These are phyloP conservation scores for Hydraecia micacea DNA, from an alignment of 2,888 invertebrate genomes.

Conservation along the genomic window DNA sequence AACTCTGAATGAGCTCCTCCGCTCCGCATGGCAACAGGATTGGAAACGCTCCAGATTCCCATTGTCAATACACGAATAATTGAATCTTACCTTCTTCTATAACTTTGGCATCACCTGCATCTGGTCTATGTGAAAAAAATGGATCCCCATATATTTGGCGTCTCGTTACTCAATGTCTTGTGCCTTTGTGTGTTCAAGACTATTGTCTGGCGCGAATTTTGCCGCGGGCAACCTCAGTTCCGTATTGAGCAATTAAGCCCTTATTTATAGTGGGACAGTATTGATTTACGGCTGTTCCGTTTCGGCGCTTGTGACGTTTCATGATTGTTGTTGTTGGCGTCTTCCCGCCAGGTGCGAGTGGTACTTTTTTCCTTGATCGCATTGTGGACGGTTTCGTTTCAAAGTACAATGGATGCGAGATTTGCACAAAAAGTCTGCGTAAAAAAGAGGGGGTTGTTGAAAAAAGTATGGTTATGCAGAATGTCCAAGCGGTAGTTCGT, in stretches of 20 bases:
- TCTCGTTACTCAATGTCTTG: constrained; percentile 88
- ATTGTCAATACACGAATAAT: constrained; percentile 86
- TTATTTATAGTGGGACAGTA: constrained; percentile 82
- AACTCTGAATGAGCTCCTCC: constrained; percentile 64
- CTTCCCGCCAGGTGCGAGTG: constrained; percentile 86
- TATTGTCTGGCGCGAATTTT: constrained; percentile 78
- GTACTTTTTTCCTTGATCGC: constrained; percentile 77
- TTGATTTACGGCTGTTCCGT: constrained; percentile 79
- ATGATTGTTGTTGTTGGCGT: constrained; percentile 66
- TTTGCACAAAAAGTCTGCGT: constrained; percentile 88
- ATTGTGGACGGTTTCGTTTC: constrained; percentile 83
- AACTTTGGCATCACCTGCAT: constrained; percentile 86
- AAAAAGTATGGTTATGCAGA: constrained; percentile 73
- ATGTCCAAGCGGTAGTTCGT: constrained; percentile 73
- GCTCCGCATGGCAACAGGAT: constrained; percentile 78
- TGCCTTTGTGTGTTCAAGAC: constrained; percentile 77
- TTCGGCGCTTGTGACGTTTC: constrained; percentile 77
- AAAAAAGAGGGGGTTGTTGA: constrained; percentile 77
- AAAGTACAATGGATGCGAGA: constrained; percentile 85
- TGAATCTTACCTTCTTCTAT: constrained; percentile 85
- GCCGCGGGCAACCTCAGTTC: constrained; percentile 73
- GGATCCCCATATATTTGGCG: constrained; percentile 84
- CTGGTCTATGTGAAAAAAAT: constrained; percentile 77
- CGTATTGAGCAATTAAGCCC: constrained; percentile 82
- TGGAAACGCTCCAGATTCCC: constrained; percentile 79